A percentile compares a stretch with the other conserved stretches of the same genome.
Conservation (phyloP, 1,140 invertebrate genomes). For the Zaprionus ornatus region DNA sequence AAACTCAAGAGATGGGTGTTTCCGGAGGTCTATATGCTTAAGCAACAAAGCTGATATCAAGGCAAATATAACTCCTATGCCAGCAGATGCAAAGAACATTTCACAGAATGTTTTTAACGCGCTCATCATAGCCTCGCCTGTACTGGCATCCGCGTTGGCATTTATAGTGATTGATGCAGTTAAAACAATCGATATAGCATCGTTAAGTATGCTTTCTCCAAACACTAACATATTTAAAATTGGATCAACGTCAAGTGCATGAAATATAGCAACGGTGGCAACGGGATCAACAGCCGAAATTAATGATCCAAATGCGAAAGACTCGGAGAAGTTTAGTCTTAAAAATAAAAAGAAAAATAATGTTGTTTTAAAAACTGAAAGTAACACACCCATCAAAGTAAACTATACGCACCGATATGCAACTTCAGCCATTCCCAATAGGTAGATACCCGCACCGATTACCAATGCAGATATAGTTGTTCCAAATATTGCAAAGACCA, state of each 20-base stretch:
- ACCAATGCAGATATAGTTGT: constrained; percentile 96
- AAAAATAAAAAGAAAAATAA: neutral
- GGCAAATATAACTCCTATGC: constrained; percentile 98
- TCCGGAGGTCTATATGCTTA: constrained; percentile 98
- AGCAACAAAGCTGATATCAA: constrained; percentile 96
- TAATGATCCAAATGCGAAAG: constrained; percentile 97
- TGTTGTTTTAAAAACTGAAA: neutral
- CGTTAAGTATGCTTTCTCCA: constrained; percentile 98
- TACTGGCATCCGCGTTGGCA: constrained; percentile 82
- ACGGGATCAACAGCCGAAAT: constrained; percentile 99
- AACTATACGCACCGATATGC: constrained; percentile 88
- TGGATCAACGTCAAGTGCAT: constrained; percentile 96
- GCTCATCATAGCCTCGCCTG: constrained; percentile 93
- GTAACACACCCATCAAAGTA: neutral
- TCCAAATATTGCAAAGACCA: constrained; percentile 98
- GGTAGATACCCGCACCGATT: constrained; percentile 97
- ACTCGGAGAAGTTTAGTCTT: constrained; percentile 92
- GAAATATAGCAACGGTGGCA: constrained; percentile 98
- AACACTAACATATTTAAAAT: constrained; percentile 99
- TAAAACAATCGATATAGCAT: constrained; percentile 98
- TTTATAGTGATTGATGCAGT: constrained; percentile 92
- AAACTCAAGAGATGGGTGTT: constrained; percentile 99
- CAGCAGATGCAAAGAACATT: constrained; percentile 99
- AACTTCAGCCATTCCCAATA: constrained; percentile 94
- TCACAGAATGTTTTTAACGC: constrained; percentile 96